Conservation (phyloP, 1,140 invertebrate species). For the Coptotermes formosanus region DNA sequence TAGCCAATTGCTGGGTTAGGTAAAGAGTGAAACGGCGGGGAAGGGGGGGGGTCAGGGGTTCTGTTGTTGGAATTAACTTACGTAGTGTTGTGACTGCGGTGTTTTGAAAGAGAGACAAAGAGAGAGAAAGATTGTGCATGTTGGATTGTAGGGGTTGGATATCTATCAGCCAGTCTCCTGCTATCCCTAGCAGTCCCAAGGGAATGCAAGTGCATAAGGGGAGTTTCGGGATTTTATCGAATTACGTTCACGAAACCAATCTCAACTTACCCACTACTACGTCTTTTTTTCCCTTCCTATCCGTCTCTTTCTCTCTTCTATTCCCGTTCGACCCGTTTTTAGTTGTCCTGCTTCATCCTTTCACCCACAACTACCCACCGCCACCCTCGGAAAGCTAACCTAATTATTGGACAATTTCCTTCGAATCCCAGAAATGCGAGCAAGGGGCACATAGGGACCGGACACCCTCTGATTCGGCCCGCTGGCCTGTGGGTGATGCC, state of each 20-base stretch:
- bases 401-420: constrained; percentile 13
- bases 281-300: not conserved
- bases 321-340: not conserved
- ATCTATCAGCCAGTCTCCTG: not conserved
- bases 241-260: constrained; percentile 10
- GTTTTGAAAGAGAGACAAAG: not conserved
- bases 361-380: not conserved
- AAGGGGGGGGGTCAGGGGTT: not conserved
- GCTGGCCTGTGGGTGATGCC: not conserved
- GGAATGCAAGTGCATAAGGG: constrained; percentile 8
- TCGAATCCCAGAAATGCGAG: not conserved
- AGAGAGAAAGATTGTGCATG: not conserved
- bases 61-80: not conserved
- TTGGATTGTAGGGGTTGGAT: not conserved
- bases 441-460: not conserved
- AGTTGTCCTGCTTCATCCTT: not conserved
- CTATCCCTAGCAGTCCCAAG: not conserved
- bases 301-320: not conserved
- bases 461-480: not conserved
- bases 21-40: not conserved
- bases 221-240: constrained; percentile 11
- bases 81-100: not conserved
- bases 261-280: not conserved
- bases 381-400: not conserved
- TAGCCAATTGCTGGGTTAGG: constrained; percentile 9